Evolutionary conservation across 2,888 invertebrate genomes (phyloP).

Genomic region (Empis livida): DNA sequence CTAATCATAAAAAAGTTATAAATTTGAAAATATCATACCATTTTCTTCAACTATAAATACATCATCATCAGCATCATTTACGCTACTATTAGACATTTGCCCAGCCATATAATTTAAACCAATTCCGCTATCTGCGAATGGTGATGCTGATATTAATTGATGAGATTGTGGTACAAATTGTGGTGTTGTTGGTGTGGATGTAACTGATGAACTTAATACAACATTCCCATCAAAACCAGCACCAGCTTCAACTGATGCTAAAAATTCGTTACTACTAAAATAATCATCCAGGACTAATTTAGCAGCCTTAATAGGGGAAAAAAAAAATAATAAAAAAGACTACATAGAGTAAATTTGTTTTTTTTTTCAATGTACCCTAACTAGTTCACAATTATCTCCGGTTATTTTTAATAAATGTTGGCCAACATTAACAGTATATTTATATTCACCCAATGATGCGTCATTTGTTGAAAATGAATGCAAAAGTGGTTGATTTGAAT

Average conservation of each 20-base stretch:
- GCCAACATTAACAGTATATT: slow-evolving; percentile 75
- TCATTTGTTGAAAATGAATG: slow-evolving; percentile 75
- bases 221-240: slow-evolving; percentile 31
- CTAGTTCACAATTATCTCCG: slow-evolving; percentile 71
- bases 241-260: slow-evolving; percentile 34
- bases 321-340: background rate
- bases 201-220: slow-evolving; percentile 30
- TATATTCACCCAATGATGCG: slow-evolving; percentile 74
- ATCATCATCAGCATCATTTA: slow-evolving; percentile 33
- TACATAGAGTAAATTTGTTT: background rate
- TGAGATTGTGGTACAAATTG: slow-evolving; percentile 18
- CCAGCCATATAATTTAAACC: slow-evolving; percentile 32
- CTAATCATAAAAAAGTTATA: background rate
- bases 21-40: slow-evolving; percentile 13
- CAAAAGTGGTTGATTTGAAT: slow-evolving; percentile 37
- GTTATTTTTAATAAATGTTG: slow-evolving; percentile 74
- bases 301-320: slow-evolving; percentile 59
- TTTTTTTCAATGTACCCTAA: slow-evolving; percentile 49
- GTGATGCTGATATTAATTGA: slow-evolving; percentile 15
- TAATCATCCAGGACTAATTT: slow-evolving; percentile 80
- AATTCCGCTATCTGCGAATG: slow-evolving; percentile 34
- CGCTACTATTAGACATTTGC: slow-evolving; percentile 15
- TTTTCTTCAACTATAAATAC: slow-evolving; percentile 27
- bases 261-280: slow-evolving; percentile 42
- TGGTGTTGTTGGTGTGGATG: slow-evolving; percentile 28